Conservation (phyloP, 2,888 invertebrate species). For the Stenodema calcarata region DNA sequence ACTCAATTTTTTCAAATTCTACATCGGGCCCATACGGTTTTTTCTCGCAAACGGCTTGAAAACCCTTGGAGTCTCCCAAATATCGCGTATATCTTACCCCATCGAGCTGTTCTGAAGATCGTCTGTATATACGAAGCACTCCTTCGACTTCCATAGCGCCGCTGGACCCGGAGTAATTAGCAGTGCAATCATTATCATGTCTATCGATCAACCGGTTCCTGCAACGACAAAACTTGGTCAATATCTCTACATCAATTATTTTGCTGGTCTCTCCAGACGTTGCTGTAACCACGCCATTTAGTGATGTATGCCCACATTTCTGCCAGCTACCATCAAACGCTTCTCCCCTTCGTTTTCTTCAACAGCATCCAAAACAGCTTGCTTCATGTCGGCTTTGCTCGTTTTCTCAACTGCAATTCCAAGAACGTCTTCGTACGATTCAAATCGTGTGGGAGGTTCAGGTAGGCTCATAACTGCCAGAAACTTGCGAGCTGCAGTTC, state of each 20-base stretch:
- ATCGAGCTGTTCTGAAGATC: constrained; percentile 8
- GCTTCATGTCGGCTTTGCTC: not conserved
- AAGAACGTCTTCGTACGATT: not conserved
- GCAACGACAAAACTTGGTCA: not conserved
- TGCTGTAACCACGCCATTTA: not conserved
- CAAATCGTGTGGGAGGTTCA: not conserved
- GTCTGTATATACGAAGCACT: constrained; percentile 23
- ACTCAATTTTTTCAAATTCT: constrained; percentile 18
- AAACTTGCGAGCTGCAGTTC: not conserved
- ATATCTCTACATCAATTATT: not conserved
- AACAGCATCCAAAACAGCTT: not conserved
- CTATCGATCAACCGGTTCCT: not conserved
- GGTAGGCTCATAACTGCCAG: constrained; percentile 22
- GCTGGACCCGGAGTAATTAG: not conserved
- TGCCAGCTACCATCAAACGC: not conserved
- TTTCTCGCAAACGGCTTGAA: not conserved
- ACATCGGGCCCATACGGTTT: constrained; percentile 20
- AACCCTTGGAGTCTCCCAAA: constrained; percentile 6
- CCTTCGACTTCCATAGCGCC: constrained; percentile 42
- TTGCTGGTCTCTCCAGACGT: not conserved
- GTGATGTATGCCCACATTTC: not conserved
- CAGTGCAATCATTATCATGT: not conserved
- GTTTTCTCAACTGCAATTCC: not conserved
- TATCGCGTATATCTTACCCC: not conserved
- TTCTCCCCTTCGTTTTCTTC: not conserved